Conservation (phyloP, 2,113 vertebrate genomes). For the Cynoglossus semilaevis region DNA sequence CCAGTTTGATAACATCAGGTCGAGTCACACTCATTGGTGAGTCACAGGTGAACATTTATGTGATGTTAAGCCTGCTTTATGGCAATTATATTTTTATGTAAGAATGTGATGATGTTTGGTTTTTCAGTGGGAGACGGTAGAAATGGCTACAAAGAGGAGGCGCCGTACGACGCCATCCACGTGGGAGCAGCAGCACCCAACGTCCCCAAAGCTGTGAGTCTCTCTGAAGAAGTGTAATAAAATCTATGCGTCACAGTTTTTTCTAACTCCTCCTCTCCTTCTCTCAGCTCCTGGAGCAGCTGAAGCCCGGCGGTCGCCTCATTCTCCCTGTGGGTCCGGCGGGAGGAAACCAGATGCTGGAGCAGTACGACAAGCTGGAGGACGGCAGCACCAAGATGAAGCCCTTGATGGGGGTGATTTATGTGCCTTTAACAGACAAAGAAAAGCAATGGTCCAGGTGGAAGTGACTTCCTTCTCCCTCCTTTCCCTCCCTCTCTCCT, state of each 20-base stretch:
- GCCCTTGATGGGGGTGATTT: slow-evolving; percentile 99
- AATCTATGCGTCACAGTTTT: not conserved
- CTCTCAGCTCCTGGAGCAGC: slow-evolving; percentile 91
- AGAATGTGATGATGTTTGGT: slow-evolving; percentile 28
- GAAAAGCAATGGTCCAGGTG: slow-evolving; percentile 99
- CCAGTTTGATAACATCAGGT: slow-evolving; percentile 89
- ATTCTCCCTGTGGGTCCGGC: slow-evolving; percentile 96
- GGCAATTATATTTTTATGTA: not conserved
- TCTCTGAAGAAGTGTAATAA: not conserved
- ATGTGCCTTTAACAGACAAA: slow-evolving; percentile 99
- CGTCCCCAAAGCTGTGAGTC: slow-evolving; percentile 94
- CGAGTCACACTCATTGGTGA: slow-evolving; percentile 90
- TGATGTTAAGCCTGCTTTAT: not conserved
- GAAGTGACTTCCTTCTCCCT: slow-evolving; percentile 98
- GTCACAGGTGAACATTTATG: not conserved
- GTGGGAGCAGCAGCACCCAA: slow-evolving; percentile 94
- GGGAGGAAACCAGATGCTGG: slow-evolving; percentile 98
- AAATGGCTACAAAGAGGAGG: slow-evolving; percentile 85
- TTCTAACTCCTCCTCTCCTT: slow-evolving; percentile 14
- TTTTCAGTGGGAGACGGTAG: slow-evolving; percentile 95
- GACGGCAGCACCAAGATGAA: slow-evolving; percentile 99
- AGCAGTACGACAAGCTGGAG: slow-evolving; percentile 97
- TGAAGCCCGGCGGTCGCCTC: slow-evolving; percentile 96
- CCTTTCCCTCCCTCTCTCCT: slow-evolving; percentile 78
- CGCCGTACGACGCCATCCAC: slow-evolving; percentile 96